Evolutionary conservation across 2,113 vertebrate genomes (phyloP).

Genomic region (Delphinus delphis): DNA sequence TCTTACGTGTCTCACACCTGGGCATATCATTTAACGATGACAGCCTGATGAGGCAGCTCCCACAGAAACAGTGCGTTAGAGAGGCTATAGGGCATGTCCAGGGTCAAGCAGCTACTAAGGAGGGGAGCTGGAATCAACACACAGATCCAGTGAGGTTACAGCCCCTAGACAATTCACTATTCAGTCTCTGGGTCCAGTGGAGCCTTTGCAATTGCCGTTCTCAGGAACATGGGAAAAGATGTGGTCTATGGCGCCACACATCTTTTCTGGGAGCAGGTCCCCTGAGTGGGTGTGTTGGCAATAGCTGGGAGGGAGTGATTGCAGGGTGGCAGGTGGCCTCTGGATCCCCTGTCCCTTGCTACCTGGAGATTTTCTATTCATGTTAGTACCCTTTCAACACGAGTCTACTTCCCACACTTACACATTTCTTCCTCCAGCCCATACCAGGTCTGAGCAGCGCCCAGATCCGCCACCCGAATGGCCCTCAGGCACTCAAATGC

Average conservation of each 20-base stretch:
- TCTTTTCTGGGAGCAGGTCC: neutral
- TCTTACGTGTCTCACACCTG: neutral
- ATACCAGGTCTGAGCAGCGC: neutral
- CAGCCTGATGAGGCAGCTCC: neutral
- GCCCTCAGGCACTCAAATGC: neutral
- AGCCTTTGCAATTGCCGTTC: neutral
- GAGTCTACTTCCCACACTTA: neutral
- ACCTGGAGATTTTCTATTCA: neutral
- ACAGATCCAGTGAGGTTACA: too few species aligned
- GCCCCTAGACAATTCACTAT: neutral
- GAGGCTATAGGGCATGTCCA: neutral
- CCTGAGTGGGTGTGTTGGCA: too few species aligned
- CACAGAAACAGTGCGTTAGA: neutral
- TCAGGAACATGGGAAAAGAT: neutral
- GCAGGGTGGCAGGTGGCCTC: neutral
- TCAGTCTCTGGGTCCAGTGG: neutral
- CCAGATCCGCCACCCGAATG: neutral
- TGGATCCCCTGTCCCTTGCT: neutral
- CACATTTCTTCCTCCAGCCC: neutral
- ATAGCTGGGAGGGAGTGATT: neutral
- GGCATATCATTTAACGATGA: neutral
- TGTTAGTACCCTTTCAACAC: fast-evolving
- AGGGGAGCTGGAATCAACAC: fast-evolving
- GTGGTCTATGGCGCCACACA: neutral
- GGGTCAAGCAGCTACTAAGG: neutral